These are phyloP conservation scores for Elachura formosa DNA, from an alignment of 2,113 vertebrate species.

Conservation along the genomic window DNA sequence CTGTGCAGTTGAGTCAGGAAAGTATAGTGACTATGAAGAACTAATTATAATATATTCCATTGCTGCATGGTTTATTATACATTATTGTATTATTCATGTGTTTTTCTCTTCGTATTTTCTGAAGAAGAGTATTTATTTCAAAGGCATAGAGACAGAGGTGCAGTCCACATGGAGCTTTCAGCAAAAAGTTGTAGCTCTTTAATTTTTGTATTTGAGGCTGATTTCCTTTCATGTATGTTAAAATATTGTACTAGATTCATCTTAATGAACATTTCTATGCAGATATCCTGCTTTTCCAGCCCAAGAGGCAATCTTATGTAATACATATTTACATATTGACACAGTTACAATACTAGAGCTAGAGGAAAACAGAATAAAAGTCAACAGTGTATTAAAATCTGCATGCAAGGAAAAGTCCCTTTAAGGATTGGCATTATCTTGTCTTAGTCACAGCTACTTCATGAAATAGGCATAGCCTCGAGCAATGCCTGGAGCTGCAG, in stretches of 20 bases:
- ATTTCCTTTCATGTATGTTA: conserved; percentile 22
- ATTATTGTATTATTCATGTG: conserved; percentile 21
- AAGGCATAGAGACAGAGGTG: background rate
- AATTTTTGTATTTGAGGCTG: background rate
- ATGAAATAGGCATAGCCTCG: background rate
- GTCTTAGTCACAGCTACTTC: background rate
- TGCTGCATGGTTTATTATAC: background rate
- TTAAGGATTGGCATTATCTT: background rate
- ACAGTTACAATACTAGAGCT: conserved; percentile 23
- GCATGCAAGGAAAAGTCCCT: background rate
- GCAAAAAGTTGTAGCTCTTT: background rate
- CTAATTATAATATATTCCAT: background rate
- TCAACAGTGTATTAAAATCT: background rate
- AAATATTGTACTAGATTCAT: conserved; percentile 2
- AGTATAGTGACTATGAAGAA: background rate
- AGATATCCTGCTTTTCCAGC: conserved; percentile 15
- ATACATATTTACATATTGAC: conserved; percentile 54
- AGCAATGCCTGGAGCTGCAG: background rate
- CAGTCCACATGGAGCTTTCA: background rate
- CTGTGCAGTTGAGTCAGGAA: background rate
- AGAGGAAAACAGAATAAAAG: background rate
- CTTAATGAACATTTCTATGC: conserved; percentile 42
- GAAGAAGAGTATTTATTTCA: background rate
- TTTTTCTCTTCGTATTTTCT: background rate
- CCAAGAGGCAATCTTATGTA: conserved; percentile 39